Evolutionary conservation across 1,140 invertebrate species (phyloP), one percentile per base, ranked within the genome.

Genomic region (Lineus longissimus): DNA sequence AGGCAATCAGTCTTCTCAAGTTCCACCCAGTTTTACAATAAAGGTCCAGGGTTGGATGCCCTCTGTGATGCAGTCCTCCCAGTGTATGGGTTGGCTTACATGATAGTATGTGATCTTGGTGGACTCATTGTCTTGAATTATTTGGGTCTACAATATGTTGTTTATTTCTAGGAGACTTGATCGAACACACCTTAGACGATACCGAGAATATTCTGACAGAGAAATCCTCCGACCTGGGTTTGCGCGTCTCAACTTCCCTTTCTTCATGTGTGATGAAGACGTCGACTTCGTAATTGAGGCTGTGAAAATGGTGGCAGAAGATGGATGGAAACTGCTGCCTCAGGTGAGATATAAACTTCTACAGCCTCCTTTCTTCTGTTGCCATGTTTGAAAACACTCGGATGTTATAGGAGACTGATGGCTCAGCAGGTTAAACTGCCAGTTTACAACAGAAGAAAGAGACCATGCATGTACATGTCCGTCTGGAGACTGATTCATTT

Each of bases 291-390:
- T 95, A 0, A 77, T 95, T 58, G 89, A 92, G 79, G 91, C 92
- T 0, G 78, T 97, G 13, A 89, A 91, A 79, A 89, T 94, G 87
- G 89, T 95, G 0, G 91, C 92, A 0, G 89, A 90, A 0, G 88
- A 94, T 81, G 92, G 90, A 0, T 95, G 92, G 91, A 92, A 92
- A 73, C 85, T 95, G 31, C 76, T 97, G 47, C 93, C 93, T 0
- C 90, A 75, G 75, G 75, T 76, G 59, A 43, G 22, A 17, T n/a
- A 40, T 36, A 55, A 23, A n/a, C 15, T 61, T 19, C 25, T n/a
- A n/a, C n/a, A n/a, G n/a, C n/a, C n/a, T n/a, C n/a, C n/a, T n/a
- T n/a, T n/a, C n/a, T n/a, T n/a, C n/a, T n/a, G n/a, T n/a, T 33
- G n/a, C 19, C 2, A 4, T 22, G 19, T 4, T 17, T 56, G 19